Conservation (phyloP, 1,140 invertebrate species). For the Chionoecetes opilio region DNA sequence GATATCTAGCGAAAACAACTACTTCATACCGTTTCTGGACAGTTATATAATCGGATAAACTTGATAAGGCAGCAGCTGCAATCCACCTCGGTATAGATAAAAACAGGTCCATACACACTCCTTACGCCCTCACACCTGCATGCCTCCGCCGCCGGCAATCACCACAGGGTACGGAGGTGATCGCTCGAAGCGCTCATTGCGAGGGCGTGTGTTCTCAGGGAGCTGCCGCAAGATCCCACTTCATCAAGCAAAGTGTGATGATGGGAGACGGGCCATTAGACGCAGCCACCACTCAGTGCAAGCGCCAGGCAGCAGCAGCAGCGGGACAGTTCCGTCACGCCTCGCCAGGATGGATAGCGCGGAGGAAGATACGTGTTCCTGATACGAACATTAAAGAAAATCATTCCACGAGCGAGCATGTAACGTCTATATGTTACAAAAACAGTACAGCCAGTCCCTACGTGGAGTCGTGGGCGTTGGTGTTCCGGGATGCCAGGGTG, state of each 20-base stretch:
- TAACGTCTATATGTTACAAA: neutral
- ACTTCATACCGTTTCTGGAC: no score
- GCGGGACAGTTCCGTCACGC: neutral
- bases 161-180: neutral
- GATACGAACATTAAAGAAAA: neutral
- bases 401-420: neutral
- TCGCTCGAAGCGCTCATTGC: neutral
- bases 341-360: neutral
- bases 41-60: neutral
- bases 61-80: neutral
- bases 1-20: no score
- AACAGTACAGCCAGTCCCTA: no score
- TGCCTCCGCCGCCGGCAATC: neutral
- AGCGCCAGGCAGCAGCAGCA: neutral
- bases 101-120: neutral
- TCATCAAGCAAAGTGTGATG: neutral
- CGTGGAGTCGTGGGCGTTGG: neutral
- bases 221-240: neutral
- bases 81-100: neutral
- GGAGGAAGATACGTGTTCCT: neutral
- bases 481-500: neutral
- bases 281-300: neutral
- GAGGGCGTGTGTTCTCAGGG: neutral
- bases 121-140: neutral
- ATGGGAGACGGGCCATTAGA: neutral